Percentiles rank a stretch among this genome's conserved stretches.
These are phyloP conservation scores for Tupiocoris notatus DNA, from an alignment of 2,888 invertebrate species.

Conservation along the genomic window DNA sequence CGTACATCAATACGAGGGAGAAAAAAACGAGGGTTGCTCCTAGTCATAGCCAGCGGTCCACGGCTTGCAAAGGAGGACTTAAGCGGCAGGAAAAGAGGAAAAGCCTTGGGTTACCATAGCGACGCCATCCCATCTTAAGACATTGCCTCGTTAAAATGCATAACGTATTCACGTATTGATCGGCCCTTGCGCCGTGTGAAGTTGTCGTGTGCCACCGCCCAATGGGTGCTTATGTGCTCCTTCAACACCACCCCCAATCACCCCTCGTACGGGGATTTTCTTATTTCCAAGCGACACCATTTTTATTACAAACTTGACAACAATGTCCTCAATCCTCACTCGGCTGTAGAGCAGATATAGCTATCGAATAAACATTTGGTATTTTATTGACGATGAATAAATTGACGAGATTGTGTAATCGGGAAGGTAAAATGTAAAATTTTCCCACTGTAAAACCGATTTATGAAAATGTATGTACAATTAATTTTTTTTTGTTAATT, in stretches of 20 bases:
- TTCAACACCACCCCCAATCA: slow-evolving; percentile 1
- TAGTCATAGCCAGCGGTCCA: neutral
- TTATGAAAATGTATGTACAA: too few species aligned
- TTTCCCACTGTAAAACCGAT: too few species aligned
- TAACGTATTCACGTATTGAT: slow-evolving; percentile 50
- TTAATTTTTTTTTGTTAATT: too few species aligned
- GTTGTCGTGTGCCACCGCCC: slow-evolving; percentile 39
- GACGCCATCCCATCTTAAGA: slow-evolving; percentile 42
- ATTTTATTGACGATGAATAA: too few species aligned
- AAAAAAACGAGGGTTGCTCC: neutral
- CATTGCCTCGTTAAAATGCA: slow-evolving; percentile 50
- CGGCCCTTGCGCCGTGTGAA: slow-evolving; percentile 42
- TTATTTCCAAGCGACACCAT: slow-evolving; percentile 5
- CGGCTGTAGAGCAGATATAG: too few species aligned
- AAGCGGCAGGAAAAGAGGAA: neutral
- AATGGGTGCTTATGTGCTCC: slow-evolving; percentile 40
- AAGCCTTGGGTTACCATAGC: slow-evolving; percentile 46
- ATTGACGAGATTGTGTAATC: too few species aligned
- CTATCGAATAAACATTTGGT: too few species aligned
- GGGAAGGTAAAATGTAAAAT: too few species aligned
- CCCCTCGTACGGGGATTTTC: slow-evolving; percentile 10
- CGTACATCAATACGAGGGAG: neutral
- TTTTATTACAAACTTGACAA: neutral
- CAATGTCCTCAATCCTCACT: neutral
- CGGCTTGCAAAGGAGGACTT: too few species aligned